A percentile compares a stretch with the other conserved stretches of the same genome.
Evolutionary conservation across 2,888 invertebrate genomes (phyloP).

Genomic region (Ectemnius lituratus): DNA sequence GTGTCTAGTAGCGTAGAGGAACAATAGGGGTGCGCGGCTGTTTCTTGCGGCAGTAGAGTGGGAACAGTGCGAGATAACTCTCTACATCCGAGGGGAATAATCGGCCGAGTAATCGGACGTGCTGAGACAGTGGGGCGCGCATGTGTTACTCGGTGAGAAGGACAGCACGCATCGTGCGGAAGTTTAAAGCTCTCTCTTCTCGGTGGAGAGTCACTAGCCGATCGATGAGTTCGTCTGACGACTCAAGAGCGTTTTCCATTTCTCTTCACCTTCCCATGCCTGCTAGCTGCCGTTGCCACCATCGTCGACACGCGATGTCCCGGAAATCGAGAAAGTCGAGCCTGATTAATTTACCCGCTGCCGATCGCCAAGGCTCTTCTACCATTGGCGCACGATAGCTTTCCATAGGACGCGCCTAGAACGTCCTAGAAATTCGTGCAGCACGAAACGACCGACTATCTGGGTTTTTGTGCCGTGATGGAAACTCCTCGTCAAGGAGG

Average conservation of each 20-base stretch:
- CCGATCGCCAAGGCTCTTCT: not conserved
- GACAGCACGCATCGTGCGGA: conserved; percentile 28
- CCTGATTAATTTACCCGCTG: conserved; percentile 38
- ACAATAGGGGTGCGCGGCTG: too few relatives aligned
- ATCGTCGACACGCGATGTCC: conserved; percentile 6
- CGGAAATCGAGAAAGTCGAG: conserved; percentile 46
- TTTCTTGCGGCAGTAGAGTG: too few relatives aligned
- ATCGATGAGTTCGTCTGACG: conserved; percentile 38
- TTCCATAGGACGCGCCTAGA: too few relatives aligned
- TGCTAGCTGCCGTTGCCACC: not conserved
- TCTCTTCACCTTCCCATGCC: conserved; percentile 3
- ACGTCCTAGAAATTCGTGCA: not conserved
- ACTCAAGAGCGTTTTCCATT: conserved; percentile 25
- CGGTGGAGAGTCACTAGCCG: conserved; percentile 14
- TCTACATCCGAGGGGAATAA: conserved; percentile 19
- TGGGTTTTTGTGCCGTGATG: not conserved
- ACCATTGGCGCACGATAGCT: too few relatives aligned
- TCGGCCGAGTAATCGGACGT: conserved; percentile 24
- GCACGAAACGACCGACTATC: not conserved
- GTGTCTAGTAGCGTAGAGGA: too few relatives aligned
- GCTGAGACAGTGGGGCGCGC: conserved; percentile 9
- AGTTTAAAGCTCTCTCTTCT: conserved; percentile 17
- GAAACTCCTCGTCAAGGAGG: too few relatives aligned
- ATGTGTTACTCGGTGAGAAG: conserved; percentile 23
- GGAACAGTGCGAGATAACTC: too few relatives aligned